Conservation (phyloP, 2,797 vertebrate genomes). For the Parotocinclus haroldoi region DNA sequence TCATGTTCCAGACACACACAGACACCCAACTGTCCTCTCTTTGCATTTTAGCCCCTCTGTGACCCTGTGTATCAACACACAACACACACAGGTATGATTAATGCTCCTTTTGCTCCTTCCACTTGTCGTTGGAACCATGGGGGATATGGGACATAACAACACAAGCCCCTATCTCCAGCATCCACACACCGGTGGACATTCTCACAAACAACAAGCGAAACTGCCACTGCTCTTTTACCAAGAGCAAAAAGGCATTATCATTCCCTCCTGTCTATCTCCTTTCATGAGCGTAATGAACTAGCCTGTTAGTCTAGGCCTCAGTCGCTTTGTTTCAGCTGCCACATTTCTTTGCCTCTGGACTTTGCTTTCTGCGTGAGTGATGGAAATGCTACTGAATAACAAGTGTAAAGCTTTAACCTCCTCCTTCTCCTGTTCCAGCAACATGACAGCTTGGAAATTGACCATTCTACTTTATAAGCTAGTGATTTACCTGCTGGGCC, state of each 20-base stretch:
- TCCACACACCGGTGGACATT: slow-evolving; percentile 22
- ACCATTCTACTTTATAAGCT: slow-evolving; percentile 36
- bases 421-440: slow-evolving; percentile 62
- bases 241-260: slow-evolving; percentile 64
- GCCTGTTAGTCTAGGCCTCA: slow-evolving; percentile 56
- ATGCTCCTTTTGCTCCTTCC: not conserved
- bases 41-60: slow-evolving; percentile 1
- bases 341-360: slow-evolving; percentile 63
- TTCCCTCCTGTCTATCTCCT: slow-evolving; percentile 69
- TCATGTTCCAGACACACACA: not conserved
- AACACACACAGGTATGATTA: slow-evolving; percentile 23
- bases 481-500: slow-evolving; percentile 23
- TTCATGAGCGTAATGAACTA: slow-evolving; percentile 73
- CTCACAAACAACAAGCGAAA: slow-evolving; percentile 29
- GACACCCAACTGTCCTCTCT: not conserved
- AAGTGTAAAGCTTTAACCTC: slow-evolving; percentile 68
- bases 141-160: no score
- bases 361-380: slow-evolving; percentile 61
- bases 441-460: slow-evolving; percentile 48
- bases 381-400: slow-evolving; percentile 27
- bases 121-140: no score
- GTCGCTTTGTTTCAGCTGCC: slow-evolving; percentile 37
- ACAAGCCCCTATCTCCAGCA: slow-evolving; percentile 44
- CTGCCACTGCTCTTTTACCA: slow-evolving; percentile 46
- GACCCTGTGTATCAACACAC: slow-evolving; percentile 39